Evolutionary conservation across 2,113 vertebrate genomes (phyloP).

Genomic region (Rallus limicola): DNA sequence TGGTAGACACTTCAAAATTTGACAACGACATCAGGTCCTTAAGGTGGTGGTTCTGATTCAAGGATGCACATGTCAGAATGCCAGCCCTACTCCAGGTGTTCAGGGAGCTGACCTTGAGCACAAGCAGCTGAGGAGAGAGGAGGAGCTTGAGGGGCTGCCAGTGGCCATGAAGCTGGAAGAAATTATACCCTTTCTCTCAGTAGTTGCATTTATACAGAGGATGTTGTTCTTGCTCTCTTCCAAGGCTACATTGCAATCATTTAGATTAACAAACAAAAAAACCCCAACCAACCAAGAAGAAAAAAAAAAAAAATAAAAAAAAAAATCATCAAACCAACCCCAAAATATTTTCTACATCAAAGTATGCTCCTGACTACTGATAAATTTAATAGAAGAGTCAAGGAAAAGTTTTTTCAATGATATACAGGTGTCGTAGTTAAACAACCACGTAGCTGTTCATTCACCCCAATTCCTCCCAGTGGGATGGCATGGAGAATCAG

Average conservation of each 20-base stretch:
- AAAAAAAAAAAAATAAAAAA: no score
- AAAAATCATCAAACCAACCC: no score
- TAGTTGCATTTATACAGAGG: background rate
- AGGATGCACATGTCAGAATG: background rate
- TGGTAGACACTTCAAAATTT: background rate
- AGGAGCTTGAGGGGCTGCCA: background rate
- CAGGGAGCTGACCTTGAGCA: no score
- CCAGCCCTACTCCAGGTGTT: background rate
- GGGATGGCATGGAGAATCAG: no score
- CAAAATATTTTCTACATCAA: background rate
- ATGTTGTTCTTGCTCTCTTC: background rate
- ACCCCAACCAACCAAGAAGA: no score
- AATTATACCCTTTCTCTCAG: background rate
- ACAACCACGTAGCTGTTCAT: no score
- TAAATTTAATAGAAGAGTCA: background rate
- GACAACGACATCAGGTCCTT: background rate
- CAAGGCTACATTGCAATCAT: background rate
- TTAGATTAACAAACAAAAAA: background rate
- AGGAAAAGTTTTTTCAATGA: background rate
- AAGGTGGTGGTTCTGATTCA: background rate
- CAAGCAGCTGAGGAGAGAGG: background rate
- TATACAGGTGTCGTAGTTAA: background rate
- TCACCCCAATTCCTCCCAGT: no score
- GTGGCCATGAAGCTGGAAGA: background rate
- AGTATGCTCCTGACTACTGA: background rate